Conservation (phyloP, 2,888 invertebrate genomes). For the Pandemis corylana region DNA sequence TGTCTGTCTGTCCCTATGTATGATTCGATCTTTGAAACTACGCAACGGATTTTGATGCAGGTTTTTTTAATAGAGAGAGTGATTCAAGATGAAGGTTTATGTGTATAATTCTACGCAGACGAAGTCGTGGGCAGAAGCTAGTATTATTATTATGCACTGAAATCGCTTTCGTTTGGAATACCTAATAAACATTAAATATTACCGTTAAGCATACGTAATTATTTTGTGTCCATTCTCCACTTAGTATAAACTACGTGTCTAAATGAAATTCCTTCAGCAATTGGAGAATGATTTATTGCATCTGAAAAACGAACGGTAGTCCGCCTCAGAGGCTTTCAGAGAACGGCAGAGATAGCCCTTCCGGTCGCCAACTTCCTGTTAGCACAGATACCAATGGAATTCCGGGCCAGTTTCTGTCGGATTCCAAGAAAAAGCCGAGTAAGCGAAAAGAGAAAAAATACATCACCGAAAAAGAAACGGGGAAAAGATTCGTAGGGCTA, state of each 20-base stretch:
- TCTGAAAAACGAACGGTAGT: conserved; percentile 26
- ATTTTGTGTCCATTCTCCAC: neutral
- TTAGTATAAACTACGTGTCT: neutral
- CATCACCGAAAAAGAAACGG: conserved; percentile 25
- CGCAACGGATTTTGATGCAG: too few species aligned
- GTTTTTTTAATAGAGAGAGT: too few species aligned
- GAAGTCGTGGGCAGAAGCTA: too few species aligned
- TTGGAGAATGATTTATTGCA: conserved; percentile 33
- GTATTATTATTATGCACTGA: too few species aligned
- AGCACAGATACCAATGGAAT: conserved; percentile 51
- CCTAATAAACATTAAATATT: too few species aligned
- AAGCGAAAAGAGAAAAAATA: conserved; percentile 23
- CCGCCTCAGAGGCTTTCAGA: conserved; percentile 56
- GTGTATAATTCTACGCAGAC: too few species aligned
- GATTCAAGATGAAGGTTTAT: too few species aligned
- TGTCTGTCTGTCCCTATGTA: too few species aligned
- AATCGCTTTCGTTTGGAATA: too few species aligned
- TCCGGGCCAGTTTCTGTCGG: conserved; percentile 43
- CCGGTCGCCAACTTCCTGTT: conserved; percentile 63
- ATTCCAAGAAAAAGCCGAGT: conserved; percentile 44
- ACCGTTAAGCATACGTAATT: neutral
- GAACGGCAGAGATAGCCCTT: conserved; percentile 61
- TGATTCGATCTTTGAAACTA: too few species aligned
- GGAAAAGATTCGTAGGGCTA: conserved; percentile 30
- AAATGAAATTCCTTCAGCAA: conserved; percentile 5